Conservation (phyloP, 37 sponge, comb jelly and placozoan species). For the Crambe crambe region DNA sequence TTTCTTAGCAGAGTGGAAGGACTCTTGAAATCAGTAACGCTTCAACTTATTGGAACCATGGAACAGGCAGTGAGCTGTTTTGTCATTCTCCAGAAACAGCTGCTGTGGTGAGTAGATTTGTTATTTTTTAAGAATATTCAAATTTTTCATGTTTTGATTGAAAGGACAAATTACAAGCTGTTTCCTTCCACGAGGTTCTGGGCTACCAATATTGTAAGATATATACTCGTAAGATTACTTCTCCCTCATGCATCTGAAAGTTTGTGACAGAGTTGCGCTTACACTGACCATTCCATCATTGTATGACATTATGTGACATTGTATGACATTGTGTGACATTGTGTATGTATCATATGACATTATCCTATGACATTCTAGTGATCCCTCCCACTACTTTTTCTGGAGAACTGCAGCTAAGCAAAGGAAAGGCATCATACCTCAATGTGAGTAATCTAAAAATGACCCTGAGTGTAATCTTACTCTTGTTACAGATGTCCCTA, state of each 20-base stretch:
- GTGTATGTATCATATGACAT: too few relatives aligned
- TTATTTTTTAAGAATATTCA: too few relatives aligned
- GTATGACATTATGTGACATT: neutral
- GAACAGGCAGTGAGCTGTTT: neutral
- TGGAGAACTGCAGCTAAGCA: neutral
- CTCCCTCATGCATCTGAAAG: neutral
- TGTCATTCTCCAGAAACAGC: neutral
- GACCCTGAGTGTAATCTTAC: neutral
- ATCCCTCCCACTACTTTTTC: neutral
- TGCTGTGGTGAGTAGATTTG: neutral
- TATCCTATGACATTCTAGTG: too few relatives aligned
- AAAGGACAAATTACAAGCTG: neutral
- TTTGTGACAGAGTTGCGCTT: too few relatives aligned
- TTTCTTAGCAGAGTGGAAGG: neutral
- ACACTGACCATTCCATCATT: neutral
- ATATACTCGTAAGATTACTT: neutral
- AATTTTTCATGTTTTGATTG: neutral
- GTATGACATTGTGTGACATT: neutral
- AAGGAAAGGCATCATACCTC: neutral
- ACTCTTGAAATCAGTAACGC: neutral
- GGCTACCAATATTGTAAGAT: constrained; percentile 2
- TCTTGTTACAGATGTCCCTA: too few relatives aligned
- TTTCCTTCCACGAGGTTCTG: neutral
- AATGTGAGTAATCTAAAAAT: neutral
- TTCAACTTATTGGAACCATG: neutral